Evolutionary conservation across 1,140 invertebrate genomes (phyloP), one percentile per base, ranked within the genome.

Genomic region (Drosophila prosaltans): DNA sequence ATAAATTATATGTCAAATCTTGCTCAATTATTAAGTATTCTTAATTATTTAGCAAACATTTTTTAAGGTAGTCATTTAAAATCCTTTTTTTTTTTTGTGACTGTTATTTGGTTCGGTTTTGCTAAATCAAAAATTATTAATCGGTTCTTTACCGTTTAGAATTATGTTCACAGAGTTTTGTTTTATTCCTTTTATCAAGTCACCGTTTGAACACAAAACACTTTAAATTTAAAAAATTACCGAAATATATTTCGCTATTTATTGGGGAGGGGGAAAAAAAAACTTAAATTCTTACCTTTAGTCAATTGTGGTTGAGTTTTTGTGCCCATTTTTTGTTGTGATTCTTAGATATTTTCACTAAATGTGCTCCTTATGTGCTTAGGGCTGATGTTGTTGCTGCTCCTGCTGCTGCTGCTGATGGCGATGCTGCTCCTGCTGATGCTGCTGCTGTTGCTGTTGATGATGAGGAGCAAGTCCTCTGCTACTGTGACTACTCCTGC

Each of bases 241-340:
- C n/a, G 16, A 45, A 45, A 45, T 36, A 7, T 36, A 7, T 36
- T 36, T 36, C 32, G 32, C 1, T 36, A 24, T 45, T 21, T 24
- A 8, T 43, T 6, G 8, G 16, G 16, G 16, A 16, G 16, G 16
- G 16, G 16, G 16, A 16, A 55, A 21, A 40, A 57, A 6, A 66
- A 11, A 57, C 2, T 10, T 0, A 2, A 10, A 5, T 11, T 58
- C 84, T 78, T 43, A 88, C 84, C 84, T 88, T 84, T 88, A 64
- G 77, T 64, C 74, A 81, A 65, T 81, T 88, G 84, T 45, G 84
- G 84, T 70, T 89, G 84, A 65, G 84, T 88, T 81, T 88, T 88
- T 84, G 84, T 89, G 80, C 84, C 84, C 84, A 88, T 88, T 80
- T 72, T 88, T 62, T 43, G 40, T 43, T 30, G 60, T 41, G 40